Base-by-base conservation (phyloP, 2,113 vertebrate species). In the Perognathus longimembris region DNA sequence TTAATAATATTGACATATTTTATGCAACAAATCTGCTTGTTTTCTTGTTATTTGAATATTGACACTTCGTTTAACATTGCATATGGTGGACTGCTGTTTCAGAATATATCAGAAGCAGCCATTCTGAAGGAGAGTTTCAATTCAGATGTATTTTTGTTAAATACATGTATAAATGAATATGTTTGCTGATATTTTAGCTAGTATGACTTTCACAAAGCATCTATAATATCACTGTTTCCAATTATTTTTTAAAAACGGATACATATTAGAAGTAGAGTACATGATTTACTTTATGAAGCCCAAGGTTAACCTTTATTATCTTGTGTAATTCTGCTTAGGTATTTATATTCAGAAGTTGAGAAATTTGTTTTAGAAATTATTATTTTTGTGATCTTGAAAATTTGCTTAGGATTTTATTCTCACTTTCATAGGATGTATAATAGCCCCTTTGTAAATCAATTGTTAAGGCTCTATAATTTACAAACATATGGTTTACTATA, bases 1-100 rank as follows among this genome's bases (percentile, higher is more conserved):
- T 77, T 92, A 94, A 77, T 95, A 54, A 94, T 96, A 91, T 95
- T 96, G 90, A 93, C 78, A 79, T 82, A 80, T 79, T 94, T 94
- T 80, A 90, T 94, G 85, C 90, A 54, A 61, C 85, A 95, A 57
- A 96, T 94, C 92, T 94, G 89, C 91, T 94, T 79, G 85, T 94
- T 95, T 91, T 92, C 91, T 93, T 82, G 54, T 90, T 91, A 45
- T 84, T 91, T 57, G 92, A 86, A 88, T 93, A 89, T 89, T 96
- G 97, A 96, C 89, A 94, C 63, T 95, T 87, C 40, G 14, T 32
- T 90, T 95, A 93, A 92, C 74, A 36, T 95, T 96, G 59, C 94
- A 85, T 92, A 93, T 94, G 92, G 77, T 92, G 24, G 80, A 66
- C 76, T 95, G 61, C 77, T 76, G 82, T 95, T 85, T 74, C 61